Evolutionary conservation across 2,797 vertebrate genomes (phyloP).

Genomic region (Catamblyrhynchus diadema): DNA sequence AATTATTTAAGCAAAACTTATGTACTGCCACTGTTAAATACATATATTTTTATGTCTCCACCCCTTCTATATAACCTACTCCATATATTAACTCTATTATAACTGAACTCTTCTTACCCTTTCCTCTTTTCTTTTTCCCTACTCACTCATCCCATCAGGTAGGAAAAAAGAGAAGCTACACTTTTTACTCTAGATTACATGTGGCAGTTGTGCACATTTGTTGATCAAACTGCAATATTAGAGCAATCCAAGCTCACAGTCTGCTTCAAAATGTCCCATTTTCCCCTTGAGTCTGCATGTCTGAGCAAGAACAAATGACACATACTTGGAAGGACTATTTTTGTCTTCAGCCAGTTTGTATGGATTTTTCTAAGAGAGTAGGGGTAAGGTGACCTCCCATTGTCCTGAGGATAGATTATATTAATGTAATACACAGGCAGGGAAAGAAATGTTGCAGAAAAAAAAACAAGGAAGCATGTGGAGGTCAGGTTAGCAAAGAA

Average conservation of each 20-base stretch:
- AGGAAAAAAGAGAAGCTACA: neutral
- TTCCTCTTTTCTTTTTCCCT: neutral
- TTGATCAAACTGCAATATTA: neutral
- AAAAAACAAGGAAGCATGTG: neutral
- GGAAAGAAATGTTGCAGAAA: neutral
- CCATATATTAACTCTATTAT: neutral
- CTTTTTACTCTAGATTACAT: neutral
- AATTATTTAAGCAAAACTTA: neutral
- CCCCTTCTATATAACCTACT: neutral
- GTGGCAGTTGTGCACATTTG: neutral
- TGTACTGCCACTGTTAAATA: neutral
- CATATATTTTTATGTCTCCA: rapidly evolving
- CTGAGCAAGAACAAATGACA: neutral
- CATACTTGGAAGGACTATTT: neutral
- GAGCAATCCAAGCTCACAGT: neutral
- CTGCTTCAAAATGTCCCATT: neutral
- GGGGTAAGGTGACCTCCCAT: neutral
- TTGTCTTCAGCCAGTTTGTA: neutral
- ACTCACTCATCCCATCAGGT: neutral
- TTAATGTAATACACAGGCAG: neutral
- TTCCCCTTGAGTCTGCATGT: neutral
- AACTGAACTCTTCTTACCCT: neutral
- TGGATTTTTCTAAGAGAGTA: neutral
- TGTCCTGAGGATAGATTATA: neutral
- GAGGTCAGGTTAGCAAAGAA: neutral